These are phyloP conservation scores for Tichodroma muraria DNA, from an alignment of 2,113 vertebrate genomes.

Conservation along the genomic window DNA sequence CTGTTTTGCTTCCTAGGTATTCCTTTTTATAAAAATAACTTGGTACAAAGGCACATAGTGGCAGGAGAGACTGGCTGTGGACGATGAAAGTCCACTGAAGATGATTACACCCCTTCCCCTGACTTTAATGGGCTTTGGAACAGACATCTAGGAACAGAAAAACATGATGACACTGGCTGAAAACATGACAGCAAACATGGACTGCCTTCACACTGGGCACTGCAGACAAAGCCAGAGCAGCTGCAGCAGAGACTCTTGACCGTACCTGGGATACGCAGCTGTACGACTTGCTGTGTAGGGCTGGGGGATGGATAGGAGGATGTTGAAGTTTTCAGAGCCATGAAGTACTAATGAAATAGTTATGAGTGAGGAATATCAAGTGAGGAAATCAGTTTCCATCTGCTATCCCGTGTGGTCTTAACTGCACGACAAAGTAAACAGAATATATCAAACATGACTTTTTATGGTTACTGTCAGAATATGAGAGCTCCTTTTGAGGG, in stretches of 20 bases:
- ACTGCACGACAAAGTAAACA: not conserved
- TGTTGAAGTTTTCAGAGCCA: not conserved
- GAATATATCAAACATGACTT: not conserved
- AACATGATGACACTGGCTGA: not conserved
- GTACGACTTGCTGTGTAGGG: not conserved
- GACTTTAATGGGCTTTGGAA: not conserved
- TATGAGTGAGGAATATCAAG: not conserved
- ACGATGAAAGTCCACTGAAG: not conserved
- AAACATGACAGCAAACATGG: not conserved
- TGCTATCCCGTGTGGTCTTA: not conserved
- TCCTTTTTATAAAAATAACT: not conserved
- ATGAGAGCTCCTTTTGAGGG: not conserved
- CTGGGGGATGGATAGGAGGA: not conserved
- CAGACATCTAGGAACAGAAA: not conserved
- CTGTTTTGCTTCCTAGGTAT: not conserved
- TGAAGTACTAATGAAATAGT: not conserved
- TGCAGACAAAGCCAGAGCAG: not conserved
- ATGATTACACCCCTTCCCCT: not conserved
- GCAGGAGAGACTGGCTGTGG: not conserved
- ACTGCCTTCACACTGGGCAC: not conserved
- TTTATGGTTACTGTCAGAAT: not conserved
- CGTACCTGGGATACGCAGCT: not conserved
- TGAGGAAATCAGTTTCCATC: not conserved
- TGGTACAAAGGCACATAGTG: not conserved
- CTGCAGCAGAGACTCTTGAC: not conserved